A percentile compares a stretch with the other conserved stretches of the same genome.
phyloP scores from a whole-genome alignment of 1,140 invertebrate genomes.

The Bombus sibiricus region DNA sequence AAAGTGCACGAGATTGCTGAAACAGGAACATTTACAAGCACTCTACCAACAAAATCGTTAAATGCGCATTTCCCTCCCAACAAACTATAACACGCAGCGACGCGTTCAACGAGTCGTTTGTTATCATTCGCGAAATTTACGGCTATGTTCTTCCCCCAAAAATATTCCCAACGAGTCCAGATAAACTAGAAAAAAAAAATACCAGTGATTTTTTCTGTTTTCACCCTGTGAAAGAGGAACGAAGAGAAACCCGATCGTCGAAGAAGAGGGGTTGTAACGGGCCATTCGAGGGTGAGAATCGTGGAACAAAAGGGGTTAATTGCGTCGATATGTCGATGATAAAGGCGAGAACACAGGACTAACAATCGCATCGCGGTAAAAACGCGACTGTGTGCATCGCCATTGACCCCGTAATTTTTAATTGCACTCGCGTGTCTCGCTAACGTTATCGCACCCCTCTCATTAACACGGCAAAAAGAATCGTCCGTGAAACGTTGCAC shows the following conservation, averaged over 20 bases:
- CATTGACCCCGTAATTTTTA: slow-evolving; percentile 70
- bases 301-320: slow-evolving; percentile 41
- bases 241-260: not conserved
- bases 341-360: slow-evolving; percentile 23
- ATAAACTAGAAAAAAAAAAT: not conserved
- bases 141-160: not conserved
- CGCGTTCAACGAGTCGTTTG: slow-evolving; percentile 13
- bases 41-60: not conserved
- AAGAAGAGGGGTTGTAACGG: no score
- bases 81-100: not conserved
- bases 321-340: slow-evolving; percentile 35
- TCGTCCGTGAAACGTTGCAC: not conserved
- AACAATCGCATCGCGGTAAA: not conserved
- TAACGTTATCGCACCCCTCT: slow-evolving; percentile 31
- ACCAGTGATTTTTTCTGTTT: not conserved
- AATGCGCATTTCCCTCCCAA: not conserved
- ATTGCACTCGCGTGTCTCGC: slow-evolving; percentile 70
- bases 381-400: not conserved
- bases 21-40: not conserved
- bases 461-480: slow-evolving; percentile 17
- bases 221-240: not conserved
- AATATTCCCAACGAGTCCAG: not conserved
- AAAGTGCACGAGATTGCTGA: not conserved
- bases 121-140: slow-evolving; percentile 15
- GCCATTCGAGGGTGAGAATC: slow-evolving; percentile 36